These are phyloP conservation scores for Muntiacus reevesi DNA, from an alignment of 2,113 vertebrate genomes.

Conservation along the genomic window DNA sequence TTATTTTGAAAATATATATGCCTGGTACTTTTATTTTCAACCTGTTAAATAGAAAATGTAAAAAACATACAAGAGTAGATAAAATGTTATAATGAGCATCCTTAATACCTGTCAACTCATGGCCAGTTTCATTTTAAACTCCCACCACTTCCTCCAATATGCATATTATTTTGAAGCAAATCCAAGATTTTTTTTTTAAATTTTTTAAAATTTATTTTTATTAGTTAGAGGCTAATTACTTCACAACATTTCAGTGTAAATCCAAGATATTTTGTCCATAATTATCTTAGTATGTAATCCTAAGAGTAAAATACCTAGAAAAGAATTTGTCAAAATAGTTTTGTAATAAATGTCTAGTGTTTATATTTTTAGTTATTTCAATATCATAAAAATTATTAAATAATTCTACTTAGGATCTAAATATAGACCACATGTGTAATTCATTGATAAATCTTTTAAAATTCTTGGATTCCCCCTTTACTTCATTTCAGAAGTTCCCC, in stretches of 20 bases:
- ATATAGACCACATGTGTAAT: background rate
- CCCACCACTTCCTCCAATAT: background rate
- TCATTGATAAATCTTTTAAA: conserved; percentile 11
- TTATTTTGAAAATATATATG: conserved; percentile 14
- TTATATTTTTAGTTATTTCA: background rate
- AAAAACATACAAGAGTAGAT: background rate
- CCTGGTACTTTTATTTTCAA: background rate
- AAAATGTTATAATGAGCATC: background rate
- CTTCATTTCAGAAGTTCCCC: background rate
- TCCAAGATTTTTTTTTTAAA: background rate
- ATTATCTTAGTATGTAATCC: conserved; percentile 21
- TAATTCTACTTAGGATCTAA: conserved; percentile 11
- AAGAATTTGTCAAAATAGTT: background rate
- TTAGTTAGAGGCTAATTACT: no score
- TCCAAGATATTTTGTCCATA: conserved; percentile 21
- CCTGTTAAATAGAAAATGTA: background rate
- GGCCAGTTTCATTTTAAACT: background rate
- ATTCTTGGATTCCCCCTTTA: background rate
- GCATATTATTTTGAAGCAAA: conserved; percentile 27
- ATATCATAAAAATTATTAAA: background rate
- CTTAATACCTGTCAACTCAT: background rate
- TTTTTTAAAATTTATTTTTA: no score
- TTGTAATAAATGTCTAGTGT: background rate
- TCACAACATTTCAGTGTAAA: background rate
- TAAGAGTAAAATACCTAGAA: background rate